Evolutionary conservation across 2,113 vertebrate genomes (phyloP), one percentile per base, ranked within the genome.

Genomic region (Riparia riparia): DNA sequence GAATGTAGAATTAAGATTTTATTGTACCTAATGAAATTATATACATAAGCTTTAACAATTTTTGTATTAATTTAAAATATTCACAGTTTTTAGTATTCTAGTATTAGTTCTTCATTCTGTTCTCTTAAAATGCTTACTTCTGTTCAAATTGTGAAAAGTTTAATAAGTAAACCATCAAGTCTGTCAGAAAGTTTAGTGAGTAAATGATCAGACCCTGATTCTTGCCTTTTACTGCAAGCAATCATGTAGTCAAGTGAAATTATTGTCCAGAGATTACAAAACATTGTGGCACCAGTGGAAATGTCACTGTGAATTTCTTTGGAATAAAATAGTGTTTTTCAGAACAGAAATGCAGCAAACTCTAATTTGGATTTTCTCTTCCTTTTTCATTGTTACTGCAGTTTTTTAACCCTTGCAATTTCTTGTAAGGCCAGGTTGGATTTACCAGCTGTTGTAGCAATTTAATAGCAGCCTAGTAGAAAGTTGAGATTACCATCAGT

Each of bases 141-240:
- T 89, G 3, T 83, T 85, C 32, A 54, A 78, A 66, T 61, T 58
- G 58, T 60, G 25, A 68, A 78, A 82, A 84, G 39, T 37, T 90
- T 89, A 90, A 25, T 50, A 51, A 76, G 32, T 14, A 71, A 78
- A 47, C 61, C 82, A 83, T 80, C 47, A 44, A 26, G 9, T 70
- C 91, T 74, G 20, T 51, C 90, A 53, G 72, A 56, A 83, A 20
- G 29, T 77, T 96, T 85, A 87, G 31, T 29, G 65, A 37, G 37
- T 45, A 93, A 82, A 89, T 90, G 47, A 86, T 90, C 51, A 71
- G 29, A 61, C 5, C 25, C 18, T 57, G 37, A 89, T 41, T 89
- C 90, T 96, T 95, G 73, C 14, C 37, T 92, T 82, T 96, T 91
- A 19, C 47, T 77, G 47, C 51, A 94, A 60, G 18, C 37, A 91